phyloP scores from a whole-genome alignment of 1,140 invertebrate species.

The Pissodes strobi region DNA sequence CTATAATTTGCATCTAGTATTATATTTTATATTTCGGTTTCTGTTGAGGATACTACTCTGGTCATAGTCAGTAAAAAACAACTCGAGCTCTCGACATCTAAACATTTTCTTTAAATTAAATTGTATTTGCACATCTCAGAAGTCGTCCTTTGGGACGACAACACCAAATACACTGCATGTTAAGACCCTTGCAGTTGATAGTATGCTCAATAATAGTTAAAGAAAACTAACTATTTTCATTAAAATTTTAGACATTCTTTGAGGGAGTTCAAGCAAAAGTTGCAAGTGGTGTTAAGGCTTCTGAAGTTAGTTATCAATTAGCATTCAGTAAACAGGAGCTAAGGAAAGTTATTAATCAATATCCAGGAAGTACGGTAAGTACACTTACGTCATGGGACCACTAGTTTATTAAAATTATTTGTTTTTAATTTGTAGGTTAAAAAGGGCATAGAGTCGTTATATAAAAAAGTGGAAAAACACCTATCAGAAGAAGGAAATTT shows the following conservation, averaged over 20 bases:
- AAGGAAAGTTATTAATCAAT: conserved; percentile 92
- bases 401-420: too few species aligned
- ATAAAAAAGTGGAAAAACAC: conserved; percentile 97
- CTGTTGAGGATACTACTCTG: too few species aligned
- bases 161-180: too few species aligned
- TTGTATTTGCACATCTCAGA: too few species aligned
- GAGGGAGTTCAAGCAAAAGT: conserved; percentile 92
- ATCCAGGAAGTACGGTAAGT: conserved; percentile 82
- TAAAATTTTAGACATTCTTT: conserved; percentile 96
- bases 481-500: conserved; percentile 93
- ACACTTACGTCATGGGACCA: too few species aligned
- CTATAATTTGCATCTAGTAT: neutral
- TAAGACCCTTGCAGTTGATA: too few species aligned
- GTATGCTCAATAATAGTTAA: too few species aligned
- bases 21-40: conserved; percentile 1
- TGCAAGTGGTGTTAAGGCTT: conserved; percentile 90
- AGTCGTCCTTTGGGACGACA: too few species aligned
- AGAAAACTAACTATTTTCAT: too few species aligned
- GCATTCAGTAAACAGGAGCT: conserved; percentile 97
- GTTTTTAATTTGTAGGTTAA: conserved; percentile 69
- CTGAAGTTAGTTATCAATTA: conserved; percentile 97
- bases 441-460: conserved; percentile 91
- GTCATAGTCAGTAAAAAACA: too few species aligned
- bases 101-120: too few species aligned
- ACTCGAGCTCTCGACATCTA: too few species aligned